phyloP scores from a whole-genome alignment of 1,140 invertebrate genomes.

The Drosophila bifasciata region DNA sequence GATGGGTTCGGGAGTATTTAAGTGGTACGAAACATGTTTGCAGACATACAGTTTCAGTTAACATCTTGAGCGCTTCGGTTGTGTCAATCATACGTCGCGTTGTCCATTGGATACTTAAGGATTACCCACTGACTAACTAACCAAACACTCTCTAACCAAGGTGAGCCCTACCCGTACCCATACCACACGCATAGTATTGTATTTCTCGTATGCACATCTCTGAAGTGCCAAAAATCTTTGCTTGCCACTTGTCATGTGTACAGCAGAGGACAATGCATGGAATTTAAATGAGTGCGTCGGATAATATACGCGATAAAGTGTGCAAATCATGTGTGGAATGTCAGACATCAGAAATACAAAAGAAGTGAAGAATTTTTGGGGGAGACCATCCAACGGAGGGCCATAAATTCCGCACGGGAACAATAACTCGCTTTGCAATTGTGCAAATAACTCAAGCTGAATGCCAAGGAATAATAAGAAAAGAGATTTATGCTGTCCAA shows the following conservation, averaged over 20 bases:
- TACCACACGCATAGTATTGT: background rate
- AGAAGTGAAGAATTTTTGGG: slow-evolving; percentile 39
- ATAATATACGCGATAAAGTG: slow-evolving; percentile 45
- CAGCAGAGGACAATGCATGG: slow-evolving; percentile 38
- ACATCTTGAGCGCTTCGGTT: slow-evolving; percentile 68
- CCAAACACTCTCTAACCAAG: slow-evolving; percentile 47
- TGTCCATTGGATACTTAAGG: slow-evolving; percentile 53
- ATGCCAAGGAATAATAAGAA: slow-evolving; percentile 35
- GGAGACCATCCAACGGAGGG: slow-evolving; percentile 10
- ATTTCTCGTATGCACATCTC: background rate
- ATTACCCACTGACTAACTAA: slow-evolving; percentile 47
- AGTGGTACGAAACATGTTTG: slow-evolving; percentile 75
- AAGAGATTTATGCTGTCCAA: slow-evolving; percentile 33
- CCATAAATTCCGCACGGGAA: slow-evolving; percentile 30
- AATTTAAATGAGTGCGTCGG: slow-evolving; percentile 67
- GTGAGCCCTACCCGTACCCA: slow-evolving; percentile 55
- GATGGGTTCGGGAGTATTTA: slow-evolving; percentile 58
- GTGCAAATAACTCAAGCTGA: slow-evolving; percentile 43
- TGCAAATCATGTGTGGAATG: slow-evolving; percentile 49
- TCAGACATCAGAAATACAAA: slow-evolving; percentile 36
- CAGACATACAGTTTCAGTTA: slow-evolving; percentile 76
- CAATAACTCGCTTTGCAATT: slow-evolving; percentile 35
- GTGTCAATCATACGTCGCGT: slow-evolving; percentile 56
- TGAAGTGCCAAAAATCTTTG: background rate
- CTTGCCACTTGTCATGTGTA: background rate